Conservation (phyloP, 1,140 invertebrate species). For the Battus philenor region DNA sequence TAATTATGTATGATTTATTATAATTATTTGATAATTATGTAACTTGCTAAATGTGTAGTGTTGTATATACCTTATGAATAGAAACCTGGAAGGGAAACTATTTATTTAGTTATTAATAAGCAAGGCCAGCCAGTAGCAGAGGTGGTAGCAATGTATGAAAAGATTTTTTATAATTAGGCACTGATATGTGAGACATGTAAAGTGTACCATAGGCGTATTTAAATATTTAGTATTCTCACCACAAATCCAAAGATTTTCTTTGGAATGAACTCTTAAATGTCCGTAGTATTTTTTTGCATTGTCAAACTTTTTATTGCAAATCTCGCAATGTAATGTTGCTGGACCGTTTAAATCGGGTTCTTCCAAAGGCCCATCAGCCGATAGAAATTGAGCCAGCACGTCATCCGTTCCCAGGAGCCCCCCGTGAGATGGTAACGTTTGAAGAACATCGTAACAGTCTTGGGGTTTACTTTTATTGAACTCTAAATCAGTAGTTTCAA, state of each 20-base stretch:
- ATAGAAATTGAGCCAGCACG: slow-evolving; percentile 55
- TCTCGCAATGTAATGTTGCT: slow-evolving; percentile 59
- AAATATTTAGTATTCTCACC: too few relatives aligned
- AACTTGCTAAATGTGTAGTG: too few relatives aligned
- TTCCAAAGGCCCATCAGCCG: slow-evolving; percentile 52
- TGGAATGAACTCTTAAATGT: slow-evolving; percentile 61
- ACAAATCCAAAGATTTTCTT: slow-evolving; percentile 65
- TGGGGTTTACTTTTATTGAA: slow-evolving; percentile 29
- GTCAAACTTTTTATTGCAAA: slow-evolving; percentile 63
- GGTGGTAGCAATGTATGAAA: too few relatives aligned
- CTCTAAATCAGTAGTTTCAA: slow-evolving; percentile 37
- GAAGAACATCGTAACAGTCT: slow-evolving; percentile 43
- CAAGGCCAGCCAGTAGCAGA: too few relatives aligned
- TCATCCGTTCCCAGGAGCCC: slow-evolving; percentile 45
- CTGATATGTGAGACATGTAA: too few relatives aligned
- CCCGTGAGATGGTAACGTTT: slow-evolving; percentile 35
- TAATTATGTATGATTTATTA: not conserved
- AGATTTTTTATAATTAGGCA: too few relatives aligned
- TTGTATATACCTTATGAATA: not conserved
- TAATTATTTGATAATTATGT: not conserved
- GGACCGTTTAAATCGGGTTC: slow-evolving; percentile 65
- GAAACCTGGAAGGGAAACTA: too few relatives aligned
- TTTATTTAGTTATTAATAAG: too few relatives aligned
- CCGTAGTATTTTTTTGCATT: slow-evolving; percentile 70
- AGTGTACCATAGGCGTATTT: too few relatives aligned